Conservation (phyloP, 2,113 vertebrate species). For the Scomber scombrus region DNA sequence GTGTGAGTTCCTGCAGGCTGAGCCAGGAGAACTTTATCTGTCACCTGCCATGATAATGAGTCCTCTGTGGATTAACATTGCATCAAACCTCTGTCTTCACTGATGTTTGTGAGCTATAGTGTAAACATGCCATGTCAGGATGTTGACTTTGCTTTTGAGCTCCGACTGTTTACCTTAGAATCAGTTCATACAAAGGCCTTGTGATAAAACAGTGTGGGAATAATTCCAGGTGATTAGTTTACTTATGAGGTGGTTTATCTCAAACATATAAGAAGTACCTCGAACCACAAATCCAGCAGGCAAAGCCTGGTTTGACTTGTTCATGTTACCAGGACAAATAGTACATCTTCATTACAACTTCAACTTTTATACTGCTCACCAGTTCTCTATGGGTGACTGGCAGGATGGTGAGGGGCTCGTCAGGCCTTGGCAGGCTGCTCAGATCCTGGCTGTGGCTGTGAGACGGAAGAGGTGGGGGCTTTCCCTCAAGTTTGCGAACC, state of each 20-base stretch:
- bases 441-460: constrained; percentile 82
- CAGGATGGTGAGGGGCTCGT: constrained; percentile 75
- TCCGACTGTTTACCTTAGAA: constrained; percentile 51
- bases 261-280: neutral
- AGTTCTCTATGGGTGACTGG: constrained; percentile 79
- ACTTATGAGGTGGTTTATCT: constrained; percentile 37
- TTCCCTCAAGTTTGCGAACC: constrained; percentile 83
- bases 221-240: constrained; percentile 34
- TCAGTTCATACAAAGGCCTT: constrained; percentile 10
- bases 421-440: constrained; percentile 71
- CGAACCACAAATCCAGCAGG: neutral
- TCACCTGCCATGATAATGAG: too few relatives aligned
- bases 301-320: constrained; percentile 25
- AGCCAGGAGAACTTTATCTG: constrained; percentile 21
- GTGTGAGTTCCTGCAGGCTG: constrained; percentile 22
- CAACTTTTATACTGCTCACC: constrained; percentile 74
- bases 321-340: neutral
- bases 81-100: constrained; percentile 30
- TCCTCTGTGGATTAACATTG: too few relatives aligned
- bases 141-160: constrained; percentile 16
- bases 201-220: neutral
- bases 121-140: constrained; percentile 46
- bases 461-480: constrained; percentile 73
- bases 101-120: constrained; percentile 10
- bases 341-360: neutral